A percentile compares a stretch with the other conserved stretches of the same genome.
Conservation (phyloP, 2,888 invertebrate species). For the Dynastes tityus region DNA sequence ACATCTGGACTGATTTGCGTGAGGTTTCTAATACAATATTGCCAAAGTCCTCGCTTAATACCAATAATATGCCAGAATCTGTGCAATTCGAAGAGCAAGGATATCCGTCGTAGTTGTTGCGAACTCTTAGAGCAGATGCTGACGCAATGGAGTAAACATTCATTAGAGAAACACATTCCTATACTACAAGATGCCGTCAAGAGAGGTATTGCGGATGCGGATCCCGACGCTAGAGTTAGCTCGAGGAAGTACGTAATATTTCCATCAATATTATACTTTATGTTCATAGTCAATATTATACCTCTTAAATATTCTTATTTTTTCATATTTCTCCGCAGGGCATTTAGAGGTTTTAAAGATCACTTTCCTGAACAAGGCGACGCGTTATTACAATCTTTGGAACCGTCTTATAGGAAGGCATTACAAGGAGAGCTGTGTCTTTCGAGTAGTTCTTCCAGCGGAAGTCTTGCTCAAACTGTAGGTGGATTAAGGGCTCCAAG, state of each 20-base stretch:
- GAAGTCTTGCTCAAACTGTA: conserved; percentile 70
- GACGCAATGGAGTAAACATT: conserved; percentile 88
- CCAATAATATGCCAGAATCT: conserved; percentile 85
- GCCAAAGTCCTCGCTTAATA: conserved; percentile 85
- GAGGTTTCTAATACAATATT: conserved; percentile 89
- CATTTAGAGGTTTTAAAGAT: conserved; percentile 91
- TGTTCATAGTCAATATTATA: neutral
- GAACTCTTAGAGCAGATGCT: conserved; percentile 89
- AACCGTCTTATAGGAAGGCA: conserved; percentile 82
- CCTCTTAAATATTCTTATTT: neutral
- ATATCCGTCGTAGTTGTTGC: conserved; percentile 85
- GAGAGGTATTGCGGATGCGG: conserved; percentile 93
- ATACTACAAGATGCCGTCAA: conserved; percentile 87
- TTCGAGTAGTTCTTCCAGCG: conserved; percentile 73
- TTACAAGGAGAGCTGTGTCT: conserved; percentile 74
- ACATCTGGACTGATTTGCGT: conserved; percentile 90
- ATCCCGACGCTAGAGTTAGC: conserved; percentile 87
- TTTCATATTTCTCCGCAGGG: conserved; percentile 71
- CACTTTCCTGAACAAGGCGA: conserved; percentile 95
- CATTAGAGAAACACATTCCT: conserved; percentile 86
- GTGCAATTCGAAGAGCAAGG: conserved; percentile 90
- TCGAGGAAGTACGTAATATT: conserved; percentile 80
- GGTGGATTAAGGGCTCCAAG: conserved; percentile 65
- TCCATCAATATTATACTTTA: neutral
- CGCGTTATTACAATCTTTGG: conserved; percentile 85